Percentiles rank a stretch among this genome's conserved stretches.
These are phyloP conservation scores for Enteromius mattozi DNA, from an alignment of 2,797 vertebrate genomes.

Conservation along the genomic window DNA sequence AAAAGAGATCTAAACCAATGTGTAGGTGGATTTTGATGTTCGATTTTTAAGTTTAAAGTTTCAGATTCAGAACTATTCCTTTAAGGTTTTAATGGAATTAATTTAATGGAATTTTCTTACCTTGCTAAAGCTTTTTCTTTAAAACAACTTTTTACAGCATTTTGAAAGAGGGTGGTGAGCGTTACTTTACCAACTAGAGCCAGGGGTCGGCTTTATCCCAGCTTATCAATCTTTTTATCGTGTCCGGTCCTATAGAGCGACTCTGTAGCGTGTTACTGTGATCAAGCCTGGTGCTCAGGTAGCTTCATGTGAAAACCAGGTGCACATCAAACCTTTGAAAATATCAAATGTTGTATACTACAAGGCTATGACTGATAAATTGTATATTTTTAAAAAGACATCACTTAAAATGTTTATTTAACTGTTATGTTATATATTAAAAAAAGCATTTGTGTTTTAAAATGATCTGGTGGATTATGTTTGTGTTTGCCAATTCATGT, in stretches of 20 bases:
- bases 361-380: constrained; percentile 33
- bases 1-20: not conserved
- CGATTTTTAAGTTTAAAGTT: not conserved
- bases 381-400: constrained; percentile 17
- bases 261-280: constrained; percentile 52
- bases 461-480: constrained; percentile 37
- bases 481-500: constrained; percentile 49
- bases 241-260: constrained; percentile 5
- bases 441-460: constrained; percentile 17
- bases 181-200: not conserved
- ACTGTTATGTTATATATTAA: not conserved
- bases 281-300: constrained; percentile 32
- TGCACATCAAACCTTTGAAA: constrained; percentile 22
- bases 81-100: not conserved
- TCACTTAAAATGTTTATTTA: constrained; percentile 2
- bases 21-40: not conserved
- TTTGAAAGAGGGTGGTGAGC: constrained; percentile 23
- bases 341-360: constrained; percentile 19
- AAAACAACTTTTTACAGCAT: constrained; percentile 9
- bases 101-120: no score
- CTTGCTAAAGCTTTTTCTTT: not conserved
- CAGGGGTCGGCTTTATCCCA: constrained; percentile 10
- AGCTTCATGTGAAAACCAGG: constrained; percentile 37
- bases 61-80: not conserved
- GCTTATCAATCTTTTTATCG: constrained; percentile 1